These are phyloP conservation scores for Gymnothorax javanicus DNA, from an alignment of 2,797 vertebrate genomes.

Conservation along the genomic window DNA sequence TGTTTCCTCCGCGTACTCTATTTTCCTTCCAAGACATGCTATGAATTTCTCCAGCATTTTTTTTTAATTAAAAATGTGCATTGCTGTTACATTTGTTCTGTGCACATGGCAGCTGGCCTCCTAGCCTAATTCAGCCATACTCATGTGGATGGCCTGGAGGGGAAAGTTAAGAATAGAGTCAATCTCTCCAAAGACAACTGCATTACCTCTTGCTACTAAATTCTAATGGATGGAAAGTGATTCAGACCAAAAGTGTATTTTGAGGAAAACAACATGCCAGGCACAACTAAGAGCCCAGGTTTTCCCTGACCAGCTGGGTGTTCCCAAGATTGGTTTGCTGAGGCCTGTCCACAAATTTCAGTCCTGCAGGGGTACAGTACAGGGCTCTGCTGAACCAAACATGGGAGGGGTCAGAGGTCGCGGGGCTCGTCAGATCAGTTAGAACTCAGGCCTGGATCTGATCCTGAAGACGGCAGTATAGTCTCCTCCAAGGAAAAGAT, in stretches of 20 bases:
- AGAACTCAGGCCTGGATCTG: not conserved
- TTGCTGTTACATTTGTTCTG: no score
- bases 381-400: not conserved
- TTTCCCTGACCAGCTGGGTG: not conserved
- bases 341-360: not conserved
- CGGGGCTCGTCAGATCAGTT: not conserved
- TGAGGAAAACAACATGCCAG: not conserved
- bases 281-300: not conserved
- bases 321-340: not conserved
- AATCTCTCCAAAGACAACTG: no score
- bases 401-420: not conserved
- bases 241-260: not conserved
- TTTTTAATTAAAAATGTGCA: no score
- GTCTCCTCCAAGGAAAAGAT: not conserved
- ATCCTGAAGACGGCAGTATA: not conserved
- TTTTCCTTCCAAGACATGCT: no score
- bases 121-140: no score
- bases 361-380: not conserved
- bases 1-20: no score
- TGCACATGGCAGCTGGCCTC: no score
- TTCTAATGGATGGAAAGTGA: not conserved
- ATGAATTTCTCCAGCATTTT: no score
- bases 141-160: no score
- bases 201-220: no score
- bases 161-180: no score